These are phyloP conservation scores for Zaprionus ornatus DNA, from an alignment of 1,140 invertebrate genomes.

Conservation along the genomic window DNA sequence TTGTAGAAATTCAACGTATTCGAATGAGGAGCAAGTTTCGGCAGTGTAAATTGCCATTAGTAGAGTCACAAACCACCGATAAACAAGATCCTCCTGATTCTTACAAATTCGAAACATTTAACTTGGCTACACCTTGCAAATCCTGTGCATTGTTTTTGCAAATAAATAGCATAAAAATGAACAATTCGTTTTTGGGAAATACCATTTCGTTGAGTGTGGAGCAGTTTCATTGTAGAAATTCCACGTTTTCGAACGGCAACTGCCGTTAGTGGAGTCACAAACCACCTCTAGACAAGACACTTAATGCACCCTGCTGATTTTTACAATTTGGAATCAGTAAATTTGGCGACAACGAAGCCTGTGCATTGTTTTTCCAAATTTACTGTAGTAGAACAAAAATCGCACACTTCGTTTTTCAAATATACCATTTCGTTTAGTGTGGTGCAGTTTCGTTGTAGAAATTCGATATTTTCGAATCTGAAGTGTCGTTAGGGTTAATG, in stretches of 20 bases:
- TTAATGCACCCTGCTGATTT: too few relatives aligned
- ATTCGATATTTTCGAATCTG: not conserved
- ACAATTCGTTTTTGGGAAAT: not conserved
- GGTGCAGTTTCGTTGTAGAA: not conserved
- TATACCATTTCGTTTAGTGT: conserved; percentile 4
- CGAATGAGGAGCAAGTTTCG: not conserved
- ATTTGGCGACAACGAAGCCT: too few relatives aligned
- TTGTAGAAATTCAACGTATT: not conserved
- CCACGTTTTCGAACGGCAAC: not conserved
- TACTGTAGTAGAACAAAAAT: too few relatives aligned
- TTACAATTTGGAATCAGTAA: too few relatives aligned
- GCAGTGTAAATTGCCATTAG: not conserved
- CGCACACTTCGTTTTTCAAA: not conserved
- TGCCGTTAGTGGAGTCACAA: too few relatives aligned
- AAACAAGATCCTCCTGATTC: too few relatives aligned
- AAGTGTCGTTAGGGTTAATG: not conserved
- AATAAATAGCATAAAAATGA: not conserved
- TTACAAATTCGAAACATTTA: too few relatives aligned
- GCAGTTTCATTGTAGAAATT: not conserved
- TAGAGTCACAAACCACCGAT: too few relatives aligned
- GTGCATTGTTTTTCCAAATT: too few relatives aligned
- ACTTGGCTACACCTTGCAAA: too few relatives aligned
- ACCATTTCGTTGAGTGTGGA: not conserved
- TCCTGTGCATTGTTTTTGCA: too few relatives aligned
- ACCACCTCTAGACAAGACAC: too few relatives aligned